Conservation (phyloP, 2,888 invertebrate genomes). For the Arctia plantaginis region DNA sequence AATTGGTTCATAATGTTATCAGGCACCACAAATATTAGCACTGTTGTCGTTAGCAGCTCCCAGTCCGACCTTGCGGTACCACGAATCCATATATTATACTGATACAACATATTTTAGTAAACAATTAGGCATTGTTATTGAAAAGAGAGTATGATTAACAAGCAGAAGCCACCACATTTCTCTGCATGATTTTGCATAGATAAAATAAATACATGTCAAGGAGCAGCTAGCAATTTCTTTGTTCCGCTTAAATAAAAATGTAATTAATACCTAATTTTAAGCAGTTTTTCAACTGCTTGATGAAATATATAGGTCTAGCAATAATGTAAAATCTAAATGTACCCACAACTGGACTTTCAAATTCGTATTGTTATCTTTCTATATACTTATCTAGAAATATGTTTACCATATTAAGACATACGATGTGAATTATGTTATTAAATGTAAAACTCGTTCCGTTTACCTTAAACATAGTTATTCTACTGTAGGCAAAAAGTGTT, state of each 20-base stretch:
- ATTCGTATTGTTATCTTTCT: background rate
- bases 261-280: background rate
- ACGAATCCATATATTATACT: slow-evolving; percentile 70
- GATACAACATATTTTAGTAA: slow-evolving; percentile 64
- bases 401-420: background rate
- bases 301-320: too few relatives aligned
- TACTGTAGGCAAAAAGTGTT: background rate
- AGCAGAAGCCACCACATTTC: slow-evolving; percentile 37
- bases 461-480: background rate
- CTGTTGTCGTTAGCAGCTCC: slow-evolving; percentile 75
- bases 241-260: slow-evolving; percentile 28
- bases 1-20: slow-evolving; percentile 85
- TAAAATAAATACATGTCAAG: slow-evolving; percentile 28
- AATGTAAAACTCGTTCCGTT: background rate
- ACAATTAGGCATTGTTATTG: slow-evolving; percentile 65
- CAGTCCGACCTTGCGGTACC: slow-evolving; percentile 71
- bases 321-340: background rate
- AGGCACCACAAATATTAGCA: slow-evolving; percentile 78
- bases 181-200: slow-evolving; percentile 48
- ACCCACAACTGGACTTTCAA: background rate
- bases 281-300: too few relatives aligned
- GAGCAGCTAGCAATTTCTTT: slow-evolving; percentile 23
- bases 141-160: slow-evolving; percentile 53
- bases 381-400: too few relatives aligned
- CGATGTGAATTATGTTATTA: background rate